Evolutionary conservation across 2,797 vertebrate genomes (phyloP).

Genomic region (Mus caroli): DNA sequence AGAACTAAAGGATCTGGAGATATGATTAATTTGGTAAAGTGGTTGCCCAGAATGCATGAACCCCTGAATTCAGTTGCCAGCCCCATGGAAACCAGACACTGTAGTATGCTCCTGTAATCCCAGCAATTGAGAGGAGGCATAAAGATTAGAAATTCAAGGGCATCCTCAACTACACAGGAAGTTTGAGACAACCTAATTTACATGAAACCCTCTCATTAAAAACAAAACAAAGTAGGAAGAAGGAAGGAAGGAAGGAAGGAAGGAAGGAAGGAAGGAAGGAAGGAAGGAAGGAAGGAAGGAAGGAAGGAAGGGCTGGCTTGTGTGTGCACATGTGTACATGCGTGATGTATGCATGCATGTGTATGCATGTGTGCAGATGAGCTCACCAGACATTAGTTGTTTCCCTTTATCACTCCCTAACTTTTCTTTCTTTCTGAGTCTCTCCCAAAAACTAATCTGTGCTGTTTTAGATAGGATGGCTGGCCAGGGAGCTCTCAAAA

Average conservation of each 20-base stretch:
- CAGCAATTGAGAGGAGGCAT: background rate
- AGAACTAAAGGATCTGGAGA: background rate
- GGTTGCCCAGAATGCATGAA: background rate
- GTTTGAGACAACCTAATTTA: background rate
- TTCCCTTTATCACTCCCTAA: background rate
- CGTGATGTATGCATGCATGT: background rate
- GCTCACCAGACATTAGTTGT: background rate
- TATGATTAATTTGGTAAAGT: background rate
- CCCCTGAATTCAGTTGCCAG: background rate
- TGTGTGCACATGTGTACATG: background rate
- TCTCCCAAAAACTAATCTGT: background rate
- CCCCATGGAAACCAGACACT: background rate
- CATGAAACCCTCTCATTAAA: background rate
- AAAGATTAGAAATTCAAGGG: background rate
- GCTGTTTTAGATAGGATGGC: background rate
- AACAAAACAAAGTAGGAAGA: background rate
- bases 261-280: background rate
- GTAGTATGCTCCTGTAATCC: background rate
- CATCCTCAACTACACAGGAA: background rate
- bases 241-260: background rate
- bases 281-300: background rate
- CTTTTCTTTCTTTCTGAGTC: background rate
- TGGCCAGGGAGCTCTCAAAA: background rate
- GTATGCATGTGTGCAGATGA: background rate
- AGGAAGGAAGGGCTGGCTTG: too few relatives aligned